Evolutionary conservation across 2,888 invertebrate species (phyloP).

Genomic region (Tenthredo livida): DNA sequence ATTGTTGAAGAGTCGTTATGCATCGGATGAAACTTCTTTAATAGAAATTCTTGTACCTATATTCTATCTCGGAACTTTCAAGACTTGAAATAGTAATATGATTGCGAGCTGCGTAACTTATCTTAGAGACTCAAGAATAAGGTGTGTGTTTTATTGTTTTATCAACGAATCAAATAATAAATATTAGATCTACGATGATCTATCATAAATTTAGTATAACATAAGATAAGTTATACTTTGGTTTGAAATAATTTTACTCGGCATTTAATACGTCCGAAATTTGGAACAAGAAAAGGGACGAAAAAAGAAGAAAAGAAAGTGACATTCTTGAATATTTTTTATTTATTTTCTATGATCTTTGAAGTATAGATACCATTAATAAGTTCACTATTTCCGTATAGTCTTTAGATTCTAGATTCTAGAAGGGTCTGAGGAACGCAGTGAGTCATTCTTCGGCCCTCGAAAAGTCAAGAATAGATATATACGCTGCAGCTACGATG

Average conservation of each 20-base stretch:
- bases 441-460: constrained; percentile 48
- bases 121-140: background rate
- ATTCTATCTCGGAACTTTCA: too few relatives aligned
- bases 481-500: constrained; percentile 21
- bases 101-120: background rate
- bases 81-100: background rate
- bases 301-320: too few relatives aligned
- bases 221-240: too few relatives aligned
- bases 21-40: too few relatives aligned
- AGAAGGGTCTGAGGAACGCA: constrained; percentile 27
- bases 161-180: background rate
- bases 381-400: background rate
- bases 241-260: too few relatives aligned
- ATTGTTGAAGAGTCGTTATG: too few relatives aligned
- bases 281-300: too few relatives aligned
- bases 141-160: background rate
- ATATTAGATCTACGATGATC: too few relatives aligned
- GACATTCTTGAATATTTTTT: background rate
- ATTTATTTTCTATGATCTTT: background rate
- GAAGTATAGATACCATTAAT: background rate
- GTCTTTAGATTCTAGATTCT: background rate
- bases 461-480: constrained; percentile 40
- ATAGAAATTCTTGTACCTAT: too few relatives aligned
- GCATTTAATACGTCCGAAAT: too few relatives aligned
- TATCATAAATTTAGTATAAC: too few relatives aligned